Conservation (phyloP, 2,113 vertebrate genomes). For the Rallus limicola region DNA sequence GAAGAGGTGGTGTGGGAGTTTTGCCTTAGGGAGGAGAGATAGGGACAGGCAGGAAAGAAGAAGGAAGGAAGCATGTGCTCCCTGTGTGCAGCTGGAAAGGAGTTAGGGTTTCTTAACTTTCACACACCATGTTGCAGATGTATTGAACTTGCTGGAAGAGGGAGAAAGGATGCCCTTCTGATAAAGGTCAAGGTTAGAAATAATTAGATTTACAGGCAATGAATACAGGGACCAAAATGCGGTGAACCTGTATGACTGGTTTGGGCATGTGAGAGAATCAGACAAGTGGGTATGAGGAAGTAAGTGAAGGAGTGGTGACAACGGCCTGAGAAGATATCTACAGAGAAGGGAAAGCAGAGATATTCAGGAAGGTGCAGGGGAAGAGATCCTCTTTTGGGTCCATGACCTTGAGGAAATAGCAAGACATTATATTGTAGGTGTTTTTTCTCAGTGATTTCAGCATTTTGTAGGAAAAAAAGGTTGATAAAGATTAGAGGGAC, state of each 20-base stretch:
- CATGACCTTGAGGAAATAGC: background rate
- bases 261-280: slow-evolving; percentile 7
- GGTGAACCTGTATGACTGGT: slow-evolving; percentile 43
- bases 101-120: background rate
- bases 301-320: background rate
- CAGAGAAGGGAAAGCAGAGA: background rate
- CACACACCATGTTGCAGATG: background rate
- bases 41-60: background rate
- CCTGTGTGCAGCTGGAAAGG: background rate
- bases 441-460: background rate
- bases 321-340: background rate
- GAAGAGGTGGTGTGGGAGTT: slow-evolving; percentile 49
- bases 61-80: background rate
- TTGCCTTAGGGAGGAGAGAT: slow-evolving; percentile 23
- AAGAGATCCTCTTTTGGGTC: background rate
- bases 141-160: background rate
- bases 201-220: background rate
- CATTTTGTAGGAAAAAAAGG: background rate
- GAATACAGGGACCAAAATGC: background rate
- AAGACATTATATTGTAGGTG: background rate
- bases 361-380: accelerated
- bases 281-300: slow-evolving; percentile 26
- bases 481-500: background rate
- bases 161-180: background rate
- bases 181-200: background rate